Evolutionary conservation across 1,140 invertebrate species (phyloP).

Genomic region (Ladona fulva): DNA sequence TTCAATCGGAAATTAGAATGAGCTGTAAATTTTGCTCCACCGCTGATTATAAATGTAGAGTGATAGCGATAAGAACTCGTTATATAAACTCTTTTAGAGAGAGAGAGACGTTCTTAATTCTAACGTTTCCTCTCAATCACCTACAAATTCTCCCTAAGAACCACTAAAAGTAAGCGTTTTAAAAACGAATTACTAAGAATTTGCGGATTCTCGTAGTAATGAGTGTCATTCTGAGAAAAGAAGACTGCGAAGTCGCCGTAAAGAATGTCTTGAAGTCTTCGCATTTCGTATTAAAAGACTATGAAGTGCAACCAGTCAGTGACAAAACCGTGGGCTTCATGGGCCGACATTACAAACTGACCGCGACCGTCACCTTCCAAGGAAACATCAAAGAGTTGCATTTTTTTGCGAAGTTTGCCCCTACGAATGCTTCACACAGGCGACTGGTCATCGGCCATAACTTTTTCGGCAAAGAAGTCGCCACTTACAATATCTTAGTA

Average conservation of each 20-base stretch:
- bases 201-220: neutral
- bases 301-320: constrained; percentile 24
- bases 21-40: too few relatives aligned
- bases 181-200: too few relatives aligned
- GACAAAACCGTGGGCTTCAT: constrained; percentile 40
- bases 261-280: neutral
- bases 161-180: too few relatives aligned
- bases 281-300: neutral
- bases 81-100: too few relatives aligned
- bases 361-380: constrained; percentile 22
- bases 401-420: constrained; percentile 44
- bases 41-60: too few relatives aligned
- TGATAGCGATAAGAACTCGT: too few relatives aligned
- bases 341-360: constrained; percentile 37
- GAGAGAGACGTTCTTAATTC: too few relatives aligned
- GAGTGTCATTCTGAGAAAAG: neutral
- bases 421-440: constrained; percentile 32
- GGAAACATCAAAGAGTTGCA: constrained; percentile 23
- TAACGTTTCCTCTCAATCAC: too few relatives aligned
- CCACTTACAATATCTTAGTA: constrained; percentile 37
- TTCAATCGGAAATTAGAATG: too few relatives aligned
- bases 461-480: constrained; percentile 41
- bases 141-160: too few relatives aligned
- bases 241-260: neutral
- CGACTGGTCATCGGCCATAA: constrained; percentile 39